A percentile compares a stretch with the other conserved stretches of the same genome.
These are phyloP conservation scores for Isotomurus palustris DNA, from an alignment of 2,888 invertebrate genomes.

Conservation along the genomic window DNA sequence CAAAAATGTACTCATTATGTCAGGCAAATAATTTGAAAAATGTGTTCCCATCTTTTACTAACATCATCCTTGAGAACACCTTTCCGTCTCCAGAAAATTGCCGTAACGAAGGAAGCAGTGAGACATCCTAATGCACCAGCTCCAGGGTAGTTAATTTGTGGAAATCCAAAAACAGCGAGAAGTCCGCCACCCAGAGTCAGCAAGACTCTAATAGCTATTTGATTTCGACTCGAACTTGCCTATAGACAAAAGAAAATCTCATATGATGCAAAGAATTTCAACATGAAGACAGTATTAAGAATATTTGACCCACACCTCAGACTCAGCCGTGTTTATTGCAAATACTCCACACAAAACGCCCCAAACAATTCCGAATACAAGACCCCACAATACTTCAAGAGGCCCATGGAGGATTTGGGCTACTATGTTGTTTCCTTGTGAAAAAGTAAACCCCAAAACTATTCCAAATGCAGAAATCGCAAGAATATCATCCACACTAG, in stretches of 20 bases:
- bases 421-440: conserved; percentile 51
- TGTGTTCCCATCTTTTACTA: no score
- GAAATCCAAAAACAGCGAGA: conserved; percentile 61
- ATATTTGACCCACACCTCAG: no score
- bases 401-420: conserved; percentile 33
- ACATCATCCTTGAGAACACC: conserved; percentile 25
- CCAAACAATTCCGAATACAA: conserved; percentile 29
- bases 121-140: conserved; percentile 61
- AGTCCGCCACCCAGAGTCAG: conserved; percentile 61
- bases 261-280: no score
- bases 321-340: neutral
- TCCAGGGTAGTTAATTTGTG: conserved; percentile 58
- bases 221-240: no score
- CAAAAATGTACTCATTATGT: neutral
- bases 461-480: conserved; percentile 70
- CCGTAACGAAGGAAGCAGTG: conserved; percentile 57
- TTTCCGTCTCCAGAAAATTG: conserved; percentile 53
- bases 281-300: no score
- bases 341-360: conserved; percentile 26
- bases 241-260: no score
- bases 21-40: conserved; percentile 6
- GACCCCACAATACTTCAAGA: conserved; percentile 32
- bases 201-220: conserved; percentile 55
- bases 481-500: conserved; percentile 63
- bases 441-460: conserved; percentile 61